Conservation (phyloP, 1,140 invertebrate genomes). For the Orius insidiosus region DNA sequence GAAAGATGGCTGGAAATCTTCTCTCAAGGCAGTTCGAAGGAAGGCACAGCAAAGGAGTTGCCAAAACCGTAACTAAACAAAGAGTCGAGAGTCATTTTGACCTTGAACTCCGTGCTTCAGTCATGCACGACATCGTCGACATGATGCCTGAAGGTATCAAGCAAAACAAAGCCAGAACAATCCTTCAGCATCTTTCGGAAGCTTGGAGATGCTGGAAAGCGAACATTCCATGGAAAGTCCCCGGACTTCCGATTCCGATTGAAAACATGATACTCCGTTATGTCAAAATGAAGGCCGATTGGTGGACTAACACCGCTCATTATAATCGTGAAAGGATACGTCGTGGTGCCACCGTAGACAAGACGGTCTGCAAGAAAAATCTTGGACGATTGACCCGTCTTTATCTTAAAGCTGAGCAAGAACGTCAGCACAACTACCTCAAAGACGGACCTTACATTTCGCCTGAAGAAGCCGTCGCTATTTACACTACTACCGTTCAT, state of each 20-base stretch:
- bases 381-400: conserved; percentile 89
- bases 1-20: conserved; percentile 95
- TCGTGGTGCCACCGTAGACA: conserved; percentile 89
- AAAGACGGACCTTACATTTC: conserved; percentile 99
- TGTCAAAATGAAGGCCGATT: conserved; percentile 99
- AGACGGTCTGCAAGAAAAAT: conserved; percentile 99
- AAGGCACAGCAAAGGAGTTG: conserved; percentile 94
- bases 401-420: conserved; percentile 98
- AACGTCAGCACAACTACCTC: conserved; percentile 96
- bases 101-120: conserved; percentile 89
- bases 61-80: conserved; percentile 99
- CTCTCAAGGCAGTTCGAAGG: conserved; percentile 97
- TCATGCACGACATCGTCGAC: conserved; percentile 99
- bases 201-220: conserved; percentile 99
- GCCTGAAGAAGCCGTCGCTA: conserved; percentile 97
- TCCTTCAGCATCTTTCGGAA: conserved; percentile 95
- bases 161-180: conserved; percentile 97
- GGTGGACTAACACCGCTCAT: conserved; percentile 99
- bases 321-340: conserved; percentile 95
- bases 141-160: conserved; percentile 99
- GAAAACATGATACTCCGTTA: conserved; percentile 99
- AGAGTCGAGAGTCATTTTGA: conserved; percentile 99
- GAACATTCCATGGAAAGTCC: conserved; percentile 99
- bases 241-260: conserved; percentile 94
- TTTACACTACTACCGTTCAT: conserved; percentile 98